Evolutionary conservation across 2,888 invertebrate genomes (phyloP).

Genomic region (Scaptomyza caliginosa): DNA sequence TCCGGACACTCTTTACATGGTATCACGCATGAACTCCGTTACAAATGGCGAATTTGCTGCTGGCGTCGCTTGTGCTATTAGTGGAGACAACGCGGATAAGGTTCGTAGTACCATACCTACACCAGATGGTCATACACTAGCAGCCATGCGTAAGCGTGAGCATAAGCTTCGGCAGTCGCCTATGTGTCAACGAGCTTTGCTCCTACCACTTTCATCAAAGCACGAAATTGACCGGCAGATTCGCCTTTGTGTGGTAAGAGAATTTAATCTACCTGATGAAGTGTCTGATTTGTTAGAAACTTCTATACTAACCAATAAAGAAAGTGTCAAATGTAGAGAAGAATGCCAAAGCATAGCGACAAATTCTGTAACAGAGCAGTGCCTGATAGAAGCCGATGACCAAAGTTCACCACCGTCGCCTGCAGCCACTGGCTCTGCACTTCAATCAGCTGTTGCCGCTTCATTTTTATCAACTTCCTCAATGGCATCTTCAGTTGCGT

Average conservation of each 20-base stretch:
- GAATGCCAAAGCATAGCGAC: constrained; percentile 61
- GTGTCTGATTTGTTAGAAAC: constrained; percentile 91
- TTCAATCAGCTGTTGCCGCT: constrained; percentile 46
- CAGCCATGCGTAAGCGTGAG: constrained; percentile 93
- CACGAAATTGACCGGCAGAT: constrained; percentile 91
- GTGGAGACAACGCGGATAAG: constrained; percentile 87
- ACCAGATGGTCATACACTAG: constrained; percentile 90
- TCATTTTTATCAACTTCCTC: constrained; percentile 83
- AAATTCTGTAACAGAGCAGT: constrained; percentile 78
- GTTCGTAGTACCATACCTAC: constrained; percentile 89
- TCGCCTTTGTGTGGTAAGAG: constrained; percentile 94
- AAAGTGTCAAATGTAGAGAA: constrained; percentile 46
- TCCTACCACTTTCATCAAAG: constrained; percentile 90
- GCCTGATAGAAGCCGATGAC: constrained; percentile 80
- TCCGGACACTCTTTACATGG: constrained; percentile 97
- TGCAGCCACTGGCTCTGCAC: constrained; percentile 76
- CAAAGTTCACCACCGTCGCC: constrained; percentile 84
- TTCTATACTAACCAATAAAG: constrained; percentile 79
- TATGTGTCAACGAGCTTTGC: constrained; percentile 91
- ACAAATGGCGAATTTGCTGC: constrained; percentile 73
- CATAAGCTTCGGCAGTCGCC: constrained; percentile 92
- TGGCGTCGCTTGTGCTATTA: constrained; percentile 64
- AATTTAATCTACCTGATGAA: constrained; percentile 96
- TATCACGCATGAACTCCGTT: constrained; percentile 84
- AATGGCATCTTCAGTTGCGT: constrained; percentile 68